These are phyloP conservation scores for Nautilus pompilius DNA, from an alignment of 1,140 invertebrate species.

Conservation along the genomic window DNA sequence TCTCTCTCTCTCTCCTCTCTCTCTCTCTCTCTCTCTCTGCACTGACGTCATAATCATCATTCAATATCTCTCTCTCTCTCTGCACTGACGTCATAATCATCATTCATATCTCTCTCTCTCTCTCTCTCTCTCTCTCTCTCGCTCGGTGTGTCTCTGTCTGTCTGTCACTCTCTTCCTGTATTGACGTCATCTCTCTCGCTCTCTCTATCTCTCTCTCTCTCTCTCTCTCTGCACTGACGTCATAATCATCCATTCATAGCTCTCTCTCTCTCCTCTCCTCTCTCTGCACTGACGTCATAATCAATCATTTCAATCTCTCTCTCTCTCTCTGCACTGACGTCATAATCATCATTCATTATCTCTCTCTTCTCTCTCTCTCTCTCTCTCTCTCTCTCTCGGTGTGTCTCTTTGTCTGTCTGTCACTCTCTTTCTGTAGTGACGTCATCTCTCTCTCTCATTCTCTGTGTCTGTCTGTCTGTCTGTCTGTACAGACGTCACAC, in stretches of 20 bases:
- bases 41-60: not conserved
- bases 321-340: not conserved
- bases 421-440: not conserved
- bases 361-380: not conserved
- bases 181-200: not conserved
- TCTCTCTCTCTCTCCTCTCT: not conserved
- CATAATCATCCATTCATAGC: too few species aligned
- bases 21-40: not conserved
- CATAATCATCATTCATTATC: not conserved
- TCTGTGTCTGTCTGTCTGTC: conserved; percentile 13
- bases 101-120: conserved; percentile 2
- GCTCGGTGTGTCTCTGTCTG: not conserved
- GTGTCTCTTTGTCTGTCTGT: not conserved
- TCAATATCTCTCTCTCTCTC: not conserved
- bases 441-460: conserved; percentile 16
- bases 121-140: conserved; percentile 12
- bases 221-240: not conserved
- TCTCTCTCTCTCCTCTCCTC: conserved; percentile 9
- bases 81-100: too few species aligned
- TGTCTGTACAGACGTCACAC: conserved; percentile 8
- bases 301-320: too few species aligned
- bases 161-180: too few species aligned
- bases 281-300: too few species aligned
- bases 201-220: not conserved
- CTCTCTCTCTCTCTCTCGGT: not conserved